phyloP scores from a whole-genome alignment of 2,797 vertebrate genomes.

The Cottoperca gobio region DNA sequence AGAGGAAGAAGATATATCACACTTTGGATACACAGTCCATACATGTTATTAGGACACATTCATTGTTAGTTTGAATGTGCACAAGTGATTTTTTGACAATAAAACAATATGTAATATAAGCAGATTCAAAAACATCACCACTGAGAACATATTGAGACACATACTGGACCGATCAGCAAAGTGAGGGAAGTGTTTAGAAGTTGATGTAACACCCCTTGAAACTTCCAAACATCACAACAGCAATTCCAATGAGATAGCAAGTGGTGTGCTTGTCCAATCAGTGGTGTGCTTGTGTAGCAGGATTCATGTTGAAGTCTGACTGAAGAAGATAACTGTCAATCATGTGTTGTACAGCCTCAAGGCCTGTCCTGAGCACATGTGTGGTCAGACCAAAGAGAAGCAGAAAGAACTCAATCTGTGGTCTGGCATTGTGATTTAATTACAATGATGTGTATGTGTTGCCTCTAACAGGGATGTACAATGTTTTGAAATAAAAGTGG shows the following conservation, averaged over 20 bases:
- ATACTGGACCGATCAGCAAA: background rate
- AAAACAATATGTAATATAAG: background rate
- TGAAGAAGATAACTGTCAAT: conserved; percentile 8
- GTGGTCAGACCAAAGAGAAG: background rate
- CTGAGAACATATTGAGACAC: background rate
- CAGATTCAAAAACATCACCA: background rate
- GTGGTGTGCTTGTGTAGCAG: background rate
- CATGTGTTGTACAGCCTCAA: background rate
- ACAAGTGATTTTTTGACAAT: background rate
- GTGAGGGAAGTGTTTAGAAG: background rate
- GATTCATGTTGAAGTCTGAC: background rate
- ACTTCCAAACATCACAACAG: background rate
- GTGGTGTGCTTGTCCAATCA: background rate
- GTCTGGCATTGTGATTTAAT: background rate
- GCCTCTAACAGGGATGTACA: background rate
- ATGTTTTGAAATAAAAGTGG: background rate
- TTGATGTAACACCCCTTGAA: background rate
- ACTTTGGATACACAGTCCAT: no score
- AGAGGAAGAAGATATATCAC: no score
- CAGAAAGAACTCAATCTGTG: background rate
- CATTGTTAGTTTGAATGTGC: background rate
- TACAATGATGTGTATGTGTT: background rate
- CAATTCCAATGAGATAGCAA: background rate
- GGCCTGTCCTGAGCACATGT: background rate
- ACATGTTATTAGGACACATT: no score